phyloP scores from a whole-genome alignment of 2,113 vertebrate species.

The Vombatus ursinus region DNA sequence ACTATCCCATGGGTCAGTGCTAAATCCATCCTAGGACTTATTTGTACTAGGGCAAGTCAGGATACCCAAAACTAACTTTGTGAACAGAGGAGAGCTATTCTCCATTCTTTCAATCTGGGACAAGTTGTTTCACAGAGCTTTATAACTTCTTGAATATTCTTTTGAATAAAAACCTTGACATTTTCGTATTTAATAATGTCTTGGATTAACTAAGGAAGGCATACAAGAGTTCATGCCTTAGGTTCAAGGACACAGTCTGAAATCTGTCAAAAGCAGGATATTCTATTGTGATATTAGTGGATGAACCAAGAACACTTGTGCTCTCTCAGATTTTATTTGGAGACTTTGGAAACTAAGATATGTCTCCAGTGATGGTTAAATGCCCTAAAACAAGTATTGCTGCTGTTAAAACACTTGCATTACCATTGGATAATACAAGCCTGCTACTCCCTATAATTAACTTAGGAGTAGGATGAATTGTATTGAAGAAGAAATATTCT shows the following conservation, averaged over 20 bases:
- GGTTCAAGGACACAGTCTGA: not conserved
- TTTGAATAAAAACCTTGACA: slow-evolving; percentile 22
- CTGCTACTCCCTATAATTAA: too few species aligned
- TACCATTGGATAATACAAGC: not conserved
- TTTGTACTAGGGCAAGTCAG: not conserved
- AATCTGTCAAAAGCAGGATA: not conserved
- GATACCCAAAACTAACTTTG: fast-evolving
- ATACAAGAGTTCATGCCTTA: not conserved
- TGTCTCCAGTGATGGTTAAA: not conserved
- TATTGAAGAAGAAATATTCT: not conserved
- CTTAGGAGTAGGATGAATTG: not conserved
- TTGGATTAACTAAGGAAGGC: not conserved
- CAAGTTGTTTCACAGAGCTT: not conserved
- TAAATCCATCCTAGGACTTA: not conserved
- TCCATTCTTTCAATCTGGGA: not conserved
- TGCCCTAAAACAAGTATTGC: not conserved
- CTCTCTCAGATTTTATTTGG: not conserved
- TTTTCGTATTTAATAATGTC: not conserved
- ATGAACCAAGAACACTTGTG: not conserved
- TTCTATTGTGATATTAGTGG: not conserved
- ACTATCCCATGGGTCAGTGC: too few species aligned
- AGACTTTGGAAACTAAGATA: not conserved
- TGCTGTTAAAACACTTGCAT: too few species aligned
- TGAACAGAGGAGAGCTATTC: not conserved
- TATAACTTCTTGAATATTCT: not conserved